These are phyloP conservation scores for Julus scanicus DNA, from an alignment of 2,888 invertebrate genomes.

Conservation along the genomic window DNA sequence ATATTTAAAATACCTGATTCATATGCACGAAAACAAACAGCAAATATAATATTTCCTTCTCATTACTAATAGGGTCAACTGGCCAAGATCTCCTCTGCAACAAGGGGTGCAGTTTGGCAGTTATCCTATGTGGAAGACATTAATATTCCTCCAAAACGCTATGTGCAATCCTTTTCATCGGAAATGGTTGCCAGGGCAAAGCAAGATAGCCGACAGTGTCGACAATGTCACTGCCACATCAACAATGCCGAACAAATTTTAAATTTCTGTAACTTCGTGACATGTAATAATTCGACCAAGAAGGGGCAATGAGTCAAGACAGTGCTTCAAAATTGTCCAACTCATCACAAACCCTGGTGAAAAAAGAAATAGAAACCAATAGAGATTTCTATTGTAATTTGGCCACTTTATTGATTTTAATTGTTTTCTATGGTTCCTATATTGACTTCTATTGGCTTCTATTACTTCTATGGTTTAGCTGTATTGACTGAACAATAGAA, in stretches of 20 bases:
- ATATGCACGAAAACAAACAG: background rate
- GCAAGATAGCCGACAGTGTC: constrained; percentile 12
- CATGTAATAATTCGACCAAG: background rate
- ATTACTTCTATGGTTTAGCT: too few relatives aligned
- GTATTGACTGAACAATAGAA: too few relatives aligned
- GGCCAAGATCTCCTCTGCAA: constrained; percentile 48
- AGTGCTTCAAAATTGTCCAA: background rate
- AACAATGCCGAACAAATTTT: background rate
- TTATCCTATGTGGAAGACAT: constrained; percentile 8
- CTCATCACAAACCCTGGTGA: too few relatives aligned
- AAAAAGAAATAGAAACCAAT: too few relatives aligned
- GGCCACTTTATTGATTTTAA: too few relatives aligned
- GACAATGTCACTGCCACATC: background rate
- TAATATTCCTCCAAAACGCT: background rate
- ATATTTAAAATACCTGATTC: background rate
- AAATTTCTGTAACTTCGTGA: background rate
- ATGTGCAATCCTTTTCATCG: background rate
- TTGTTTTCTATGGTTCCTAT: too few relatives aligned
- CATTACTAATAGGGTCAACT: constrained; percentile 13
- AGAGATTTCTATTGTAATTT: too few relatives aligned
- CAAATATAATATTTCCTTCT: background rate
- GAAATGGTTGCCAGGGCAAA: constrained; percentile 49
- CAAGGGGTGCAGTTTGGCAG: constrained; percentile 52
- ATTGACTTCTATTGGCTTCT: too few relatives aligned
- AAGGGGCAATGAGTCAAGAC: background rate